These are phyloP conservation scores for Vesta saturnalis DNA, from an alignment of 2,888 invertebrate species.

Conservation along the genomic window DNA sequence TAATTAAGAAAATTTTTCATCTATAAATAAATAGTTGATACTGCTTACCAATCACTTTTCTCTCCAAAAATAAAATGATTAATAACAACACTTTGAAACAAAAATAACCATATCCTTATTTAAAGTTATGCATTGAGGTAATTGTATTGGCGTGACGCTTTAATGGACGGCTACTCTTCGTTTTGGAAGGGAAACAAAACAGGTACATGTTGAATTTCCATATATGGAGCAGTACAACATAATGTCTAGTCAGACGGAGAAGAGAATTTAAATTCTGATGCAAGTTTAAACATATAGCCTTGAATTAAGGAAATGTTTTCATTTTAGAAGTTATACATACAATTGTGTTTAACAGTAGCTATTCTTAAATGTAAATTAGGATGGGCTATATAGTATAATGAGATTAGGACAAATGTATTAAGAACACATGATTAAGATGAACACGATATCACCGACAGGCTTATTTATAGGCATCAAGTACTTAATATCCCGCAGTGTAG, in stretches of 20 bases:
- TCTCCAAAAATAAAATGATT: too few relatives aligned
- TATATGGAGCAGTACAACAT: constrained; percentile 14
- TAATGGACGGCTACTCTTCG: constrained; percentile 22
- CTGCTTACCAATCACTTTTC: too few relatives aligned
- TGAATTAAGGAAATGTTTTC: too few relatives aligned
- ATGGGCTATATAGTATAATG: constrained; percentile 6
- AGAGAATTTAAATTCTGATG: neutral
- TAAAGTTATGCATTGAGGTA: constrained; percentile 11
- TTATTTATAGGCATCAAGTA: too few relatives aligned
- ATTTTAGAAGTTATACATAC: too few relatives aligned
- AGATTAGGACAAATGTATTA: constrained; percentile 8
- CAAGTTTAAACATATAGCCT: too few relatives aligned
- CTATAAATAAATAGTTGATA: too few relatives aligned
- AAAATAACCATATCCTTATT: too few relatives aligned
- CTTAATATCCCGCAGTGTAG: too few relatives aligned
- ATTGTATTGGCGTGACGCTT: constrained; percentile 27
- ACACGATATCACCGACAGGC: constrained; percentile 16
- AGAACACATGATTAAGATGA: constrained; percentile 20
- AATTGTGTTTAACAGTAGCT: constrained; percentile 16
- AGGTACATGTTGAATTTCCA: constrained; percentile 21
- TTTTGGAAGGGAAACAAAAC: constrained; percentile 31
- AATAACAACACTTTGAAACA: too few relatives aligned
- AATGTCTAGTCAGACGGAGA: neutral
- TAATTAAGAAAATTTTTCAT: too few relatives aligned
- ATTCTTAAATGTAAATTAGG: constrained; percentile 16